Base-by-base conservation (phyloP, 2,888 invertebrate species). In the Heterodera filipjevi region DNA sequence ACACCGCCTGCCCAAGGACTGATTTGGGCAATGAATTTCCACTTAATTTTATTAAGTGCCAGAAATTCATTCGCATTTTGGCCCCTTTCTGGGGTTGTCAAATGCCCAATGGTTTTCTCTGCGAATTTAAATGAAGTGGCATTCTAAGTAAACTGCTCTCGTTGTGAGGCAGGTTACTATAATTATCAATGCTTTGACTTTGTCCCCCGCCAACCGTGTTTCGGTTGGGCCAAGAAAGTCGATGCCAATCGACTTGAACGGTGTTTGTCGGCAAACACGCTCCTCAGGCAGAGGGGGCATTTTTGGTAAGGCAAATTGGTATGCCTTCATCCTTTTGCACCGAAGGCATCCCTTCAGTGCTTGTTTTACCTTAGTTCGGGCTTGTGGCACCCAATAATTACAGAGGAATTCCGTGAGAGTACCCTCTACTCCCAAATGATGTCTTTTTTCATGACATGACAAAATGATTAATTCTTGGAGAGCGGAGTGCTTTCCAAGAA, bases 41-140 rank as follows among this genome's bases (percentile, higher is more conserved):
- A 59, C n/a, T 27, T n/a, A 59, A 59, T 59, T 59, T 59, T 59
- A 8, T 27, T 59, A 27, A 59, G 59, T 19, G 59, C 59, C 1
- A 59, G 5, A 22, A 59, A 59, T n/a, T 59, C 59, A 5, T 59
- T 8, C 10, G 27, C 3, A 6, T 59, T 3, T 27, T 59, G 59
- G 6, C 5, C 59, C 8, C 8, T 5, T 59, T 12, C 59, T 2
- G 59, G 59, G 1, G n/a, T 59, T 5, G 59, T 27, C n/a, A 59
- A 27, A 27, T 22, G n/a, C 10, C 12, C 59, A 8, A 59, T 8
- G 19, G 74, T 72, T 22, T 76, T 76, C 8, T 49, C 22, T n/a
- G 59, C 80, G 74, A 6, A 32, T 75, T 0, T 90, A 90, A 35
- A 87, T 79, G 8, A 90, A 88, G 30, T 87, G 78, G 53, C 89